A percentile compares a stretch with the other conserved stretches of the same genome.
phyloP scores from a whole-genome alignment of 2,888 invertebrate species.

The Tinea pellionella region DNA sequence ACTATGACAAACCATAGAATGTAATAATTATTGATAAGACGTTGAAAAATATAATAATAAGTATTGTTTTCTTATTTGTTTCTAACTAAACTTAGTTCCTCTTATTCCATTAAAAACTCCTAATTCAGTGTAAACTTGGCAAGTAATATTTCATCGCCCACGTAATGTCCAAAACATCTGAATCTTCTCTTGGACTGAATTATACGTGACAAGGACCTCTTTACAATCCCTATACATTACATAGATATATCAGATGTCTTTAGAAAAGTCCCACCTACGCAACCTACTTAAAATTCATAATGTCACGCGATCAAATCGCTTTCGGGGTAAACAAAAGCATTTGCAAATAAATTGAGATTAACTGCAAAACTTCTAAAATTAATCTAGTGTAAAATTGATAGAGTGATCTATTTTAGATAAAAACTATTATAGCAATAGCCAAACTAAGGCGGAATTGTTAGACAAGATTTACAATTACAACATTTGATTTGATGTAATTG shows the following conservation, averaged over 20 bases:
- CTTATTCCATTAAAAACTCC: neutral
- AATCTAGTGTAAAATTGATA: too few relatives aligned
- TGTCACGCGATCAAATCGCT: too few relatives aligned
- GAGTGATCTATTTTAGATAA: too few relatives aligned
- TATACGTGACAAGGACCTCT: neutral
- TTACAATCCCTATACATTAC: neutral
- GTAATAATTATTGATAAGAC: too few relatives aligned
- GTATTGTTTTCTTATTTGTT: too few relatives aligned
- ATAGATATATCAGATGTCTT: neutral
- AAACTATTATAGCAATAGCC: too few relatives aligned
- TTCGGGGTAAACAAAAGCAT: too few relatives aligned
- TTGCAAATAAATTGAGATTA: too few relatives aligned
- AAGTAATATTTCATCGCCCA: constrained; percentile 1
- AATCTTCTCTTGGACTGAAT: neutral
- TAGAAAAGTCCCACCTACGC: neutral
- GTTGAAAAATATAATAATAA: too few relatives aligned
- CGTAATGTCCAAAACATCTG: neutral
- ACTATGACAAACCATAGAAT: too few relatives aligned
- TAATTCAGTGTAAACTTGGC: neutral
- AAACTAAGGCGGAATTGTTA: too few relatives aligned
- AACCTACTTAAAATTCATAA: neutral
- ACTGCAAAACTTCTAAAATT: too few relatives aligned
- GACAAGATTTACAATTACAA: neutral
- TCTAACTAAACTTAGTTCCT: neutral
- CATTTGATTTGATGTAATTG: neutral